Evolutionary conservation across 2,113 vertebrate species (phyloP), one percentile per base, ranked within the genome.

Genomic region (Platycercus adscitus): DNA sequence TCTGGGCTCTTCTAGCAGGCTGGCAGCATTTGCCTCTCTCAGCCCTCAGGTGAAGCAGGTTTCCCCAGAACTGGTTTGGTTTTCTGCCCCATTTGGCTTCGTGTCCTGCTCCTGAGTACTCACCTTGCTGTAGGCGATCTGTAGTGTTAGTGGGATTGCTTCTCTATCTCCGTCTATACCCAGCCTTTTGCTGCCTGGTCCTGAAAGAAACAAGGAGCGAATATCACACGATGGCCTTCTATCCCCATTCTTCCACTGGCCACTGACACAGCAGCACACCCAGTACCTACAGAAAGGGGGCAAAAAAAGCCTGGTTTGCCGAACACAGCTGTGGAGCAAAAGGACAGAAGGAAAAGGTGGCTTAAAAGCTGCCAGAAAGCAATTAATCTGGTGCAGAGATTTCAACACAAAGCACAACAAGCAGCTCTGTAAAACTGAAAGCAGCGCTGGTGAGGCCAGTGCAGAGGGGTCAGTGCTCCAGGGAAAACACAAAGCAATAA

Each of bases 121-220:
- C 96, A 99, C 99, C 98, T 98, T 99, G 97, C 99, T 99, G 96
- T 99, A 99, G 66, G 99, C 96, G 26, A 99, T 98, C 70, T 99
- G 99, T 98, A 99, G 98, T 97, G 97, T 98, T 68, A 99, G 98
- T 49, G 99, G 99, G 68, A 99, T 98, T 7, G 99, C 99, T 95
- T 99, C 99, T 90, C 99, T 97, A 95, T 99, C 99, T 15, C 99
- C 99, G 13, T 99, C 99, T 29, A 99, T 99, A 28, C 99, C 99
- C 95, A 99, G 98, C 35, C 99, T 97, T 92, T 99, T 99, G 96
- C 99, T 98, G 69, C 99, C 99, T 6, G 99, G 98, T 91, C 99
- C 99, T 99, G 88, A 31, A 79, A 20, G 65, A 63, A 76, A 94
- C 60, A 90, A 75, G 60, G 76, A 87, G n/a, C 10, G 87, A 86